Percentiles rank a stretch among this genome's conserved stretches.
Evolutionary conservation across 2,888 invertebrate genomes (phyloP).

Genomic region (Amblyjoppa proteus): DNA sequence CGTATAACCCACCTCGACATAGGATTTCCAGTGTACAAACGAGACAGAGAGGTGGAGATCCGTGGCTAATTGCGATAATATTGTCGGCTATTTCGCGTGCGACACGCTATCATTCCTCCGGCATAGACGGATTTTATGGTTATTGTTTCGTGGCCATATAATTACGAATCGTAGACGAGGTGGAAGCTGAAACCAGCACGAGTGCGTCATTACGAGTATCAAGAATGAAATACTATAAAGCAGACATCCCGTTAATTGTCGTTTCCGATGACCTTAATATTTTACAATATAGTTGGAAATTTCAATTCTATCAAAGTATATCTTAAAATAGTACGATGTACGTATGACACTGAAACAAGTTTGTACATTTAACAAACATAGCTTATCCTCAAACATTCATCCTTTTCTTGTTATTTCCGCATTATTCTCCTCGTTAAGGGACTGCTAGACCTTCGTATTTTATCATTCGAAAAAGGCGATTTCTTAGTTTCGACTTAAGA

Average conservation of each 20-base stretch:
- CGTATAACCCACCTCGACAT: conserved; percentile 11
- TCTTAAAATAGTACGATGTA: too few species aligned
- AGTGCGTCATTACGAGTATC: not conserved
- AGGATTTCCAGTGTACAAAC: not conserved
- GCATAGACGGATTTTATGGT: conserved; percentile 3
- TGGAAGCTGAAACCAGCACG: not conserved
- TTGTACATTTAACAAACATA: not conserved
- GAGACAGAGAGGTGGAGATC: not conserved
- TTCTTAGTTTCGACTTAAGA: too few species aligned
- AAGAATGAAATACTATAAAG: not conserved
- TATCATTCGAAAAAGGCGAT: too few species aligned
- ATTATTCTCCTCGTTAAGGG: too few species aligned
- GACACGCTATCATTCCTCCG: not conserved
- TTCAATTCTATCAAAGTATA: not conserved
- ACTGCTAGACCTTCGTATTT: too few species aligned
- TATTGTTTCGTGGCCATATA: not conserved
- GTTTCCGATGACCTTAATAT: not conserved
- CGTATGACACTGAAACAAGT: not conserved
- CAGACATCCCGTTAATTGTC: not conserved
- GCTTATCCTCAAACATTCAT: not conserved
- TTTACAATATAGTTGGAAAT: not conserved
- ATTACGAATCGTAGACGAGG: not conserved
- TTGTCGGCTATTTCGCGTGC: not conserved
- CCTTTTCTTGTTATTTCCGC: not conserved
- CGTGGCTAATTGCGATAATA: conserved; percentile 8